phyloP scores from a whole-genome alignment of 1,140 invertebrate genomes.

The Dolichoris vasculosae region DNA sequence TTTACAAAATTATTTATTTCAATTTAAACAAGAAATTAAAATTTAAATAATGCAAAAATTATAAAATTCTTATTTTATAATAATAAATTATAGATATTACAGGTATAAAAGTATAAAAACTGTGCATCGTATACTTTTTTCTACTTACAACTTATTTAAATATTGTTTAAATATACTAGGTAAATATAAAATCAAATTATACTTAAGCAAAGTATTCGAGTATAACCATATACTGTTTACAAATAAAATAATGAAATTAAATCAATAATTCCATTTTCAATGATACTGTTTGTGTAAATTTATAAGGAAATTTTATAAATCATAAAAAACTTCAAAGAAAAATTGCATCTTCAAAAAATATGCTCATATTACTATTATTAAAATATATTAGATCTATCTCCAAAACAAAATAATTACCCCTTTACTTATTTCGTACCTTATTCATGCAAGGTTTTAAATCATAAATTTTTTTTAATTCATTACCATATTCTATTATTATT shows the following conservation, averaged over 20 bases:
- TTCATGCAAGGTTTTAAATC: too few relatives aligned
- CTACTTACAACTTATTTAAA: too few relatives aligned
- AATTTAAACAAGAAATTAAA: neutral
- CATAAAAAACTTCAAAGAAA: neutral
- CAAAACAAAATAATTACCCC: too few relatives aligned
- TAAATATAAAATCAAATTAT: neutral
- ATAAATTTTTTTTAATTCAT: too few relatives aligned
- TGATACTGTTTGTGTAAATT: neutral
- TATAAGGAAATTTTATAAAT: neutral
- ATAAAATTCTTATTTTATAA: neutral
- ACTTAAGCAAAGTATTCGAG: neutral
- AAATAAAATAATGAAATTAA: neutral
- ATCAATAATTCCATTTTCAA: neutral
- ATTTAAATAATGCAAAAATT: neutral
- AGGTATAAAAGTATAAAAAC: neutral
- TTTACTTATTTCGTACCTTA: neutral
- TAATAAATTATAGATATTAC: neutral
- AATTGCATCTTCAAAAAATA: neutral
- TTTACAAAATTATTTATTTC: neutral
- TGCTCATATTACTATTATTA: neutral
- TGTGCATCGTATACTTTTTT: too few relatives aligned
- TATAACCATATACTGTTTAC: neutral
- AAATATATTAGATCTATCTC: neutral
- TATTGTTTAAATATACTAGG: neutral
- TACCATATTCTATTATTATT: too few relatives aligned